These are phyloP conservation scores for Calliopsis andreniformis DNA, from an alignment of 1,140 invertebrate species.

Conservation along the genomic window DNA sequence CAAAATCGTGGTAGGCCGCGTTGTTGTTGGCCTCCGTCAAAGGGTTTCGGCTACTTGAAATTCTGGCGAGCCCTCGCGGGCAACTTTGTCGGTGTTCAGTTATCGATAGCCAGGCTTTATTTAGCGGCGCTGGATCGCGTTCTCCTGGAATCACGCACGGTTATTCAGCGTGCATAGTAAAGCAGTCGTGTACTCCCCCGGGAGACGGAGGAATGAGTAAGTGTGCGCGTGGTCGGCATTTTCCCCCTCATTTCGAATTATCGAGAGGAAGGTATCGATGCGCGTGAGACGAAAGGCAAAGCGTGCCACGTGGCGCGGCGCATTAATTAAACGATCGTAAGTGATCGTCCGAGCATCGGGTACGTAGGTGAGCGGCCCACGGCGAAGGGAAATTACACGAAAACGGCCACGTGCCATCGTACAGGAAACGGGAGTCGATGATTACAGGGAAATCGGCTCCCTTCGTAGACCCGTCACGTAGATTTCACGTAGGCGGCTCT, in stretches of 20 bases:
- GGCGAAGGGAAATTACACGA: constrained; percentile 52
- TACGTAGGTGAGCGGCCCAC: constrained; percentile 59
- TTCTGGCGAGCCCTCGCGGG: neutral
- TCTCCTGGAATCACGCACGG: constrained; percentile 45
- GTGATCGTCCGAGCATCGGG: constrained; percentile 65
- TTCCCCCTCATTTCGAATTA: constrained; percentile 53
- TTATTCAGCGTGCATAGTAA: constrained; percentile 50
- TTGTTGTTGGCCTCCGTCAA: neutral
- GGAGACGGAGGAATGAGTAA: constrained; percentile 38
- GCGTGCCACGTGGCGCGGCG: constrained; percentile 71
- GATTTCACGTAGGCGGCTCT: constrained; percentile 39
- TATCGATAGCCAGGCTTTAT: constrained; percentile 16
- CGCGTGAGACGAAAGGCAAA: constrained; percentile 70
- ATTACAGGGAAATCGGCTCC: constrained; percentile 58
- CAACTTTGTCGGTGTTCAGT: constrained; percentile 24
- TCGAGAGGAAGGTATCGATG: constrained; percentile 64
- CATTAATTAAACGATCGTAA: constrained; percentile 71
- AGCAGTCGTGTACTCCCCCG: constrained; percentile 1
- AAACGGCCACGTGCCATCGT: constrained; percentile 64
- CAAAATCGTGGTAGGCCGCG: neutral
- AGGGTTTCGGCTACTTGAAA: constrained; percentile 14
- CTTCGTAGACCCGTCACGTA: constrained; percentile 51
- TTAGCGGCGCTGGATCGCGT: constrained; percentile 8
- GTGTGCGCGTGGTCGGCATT: constrained; percentile 52
- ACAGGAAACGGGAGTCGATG: constrained; percentile 50